These are phyloP conservation scores for Toxonevra muliebris DNA, from an alignment of 2,888 invertebrate species.

Conservation along the genomic window DNA sequence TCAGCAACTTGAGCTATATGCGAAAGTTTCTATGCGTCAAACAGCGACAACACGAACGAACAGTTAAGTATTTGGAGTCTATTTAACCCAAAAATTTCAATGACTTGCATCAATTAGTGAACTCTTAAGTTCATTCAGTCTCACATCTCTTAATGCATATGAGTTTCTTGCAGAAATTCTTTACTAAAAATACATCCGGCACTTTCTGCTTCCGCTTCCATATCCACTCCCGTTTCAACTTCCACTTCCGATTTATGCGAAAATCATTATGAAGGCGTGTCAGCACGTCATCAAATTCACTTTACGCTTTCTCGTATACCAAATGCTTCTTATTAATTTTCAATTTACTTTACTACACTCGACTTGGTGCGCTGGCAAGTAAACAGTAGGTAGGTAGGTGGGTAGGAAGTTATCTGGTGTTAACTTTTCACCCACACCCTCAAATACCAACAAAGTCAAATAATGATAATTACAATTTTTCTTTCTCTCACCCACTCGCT, in stretches of 20 bases:
- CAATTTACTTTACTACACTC: not conserved
- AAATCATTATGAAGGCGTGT: slow-evolving; percentile 7
- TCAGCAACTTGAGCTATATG: too few species aligned
- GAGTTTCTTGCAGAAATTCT: too few species aligned
- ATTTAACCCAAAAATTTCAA: too few species aligned
- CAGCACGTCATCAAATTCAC: slow-evolving; percentile 7
- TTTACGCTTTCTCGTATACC: not conserved
- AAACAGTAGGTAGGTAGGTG: not conserved
- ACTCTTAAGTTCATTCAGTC: too few species aligned
- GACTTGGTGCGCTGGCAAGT: not conserved
- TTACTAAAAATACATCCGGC: not conserved
- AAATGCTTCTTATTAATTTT: slow-evolving; percentile 1
- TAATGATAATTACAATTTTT: slow-evolving; percentile 6
- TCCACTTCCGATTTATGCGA: not conserved
- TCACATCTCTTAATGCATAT: too few species aligned
- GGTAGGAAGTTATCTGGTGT: not conserved
- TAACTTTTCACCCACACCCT: not conserved
- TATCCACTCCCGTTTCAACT: not conserved
- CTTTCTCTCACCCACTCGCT: not conserved
- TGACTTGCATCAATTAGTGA: too few species aligned
- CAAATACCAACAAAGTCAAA: not conserved
- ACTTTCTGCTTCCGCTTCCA: not conserved
- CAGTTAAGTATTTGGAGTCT: too few species aligned
- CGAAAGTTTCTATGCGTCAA: too few species aligned
- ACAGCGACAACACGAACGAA: too few species aligned